These are phyloP conservation scores for Apodemia duryi DNA, from an alignment of 2,888 invertebrate species.

Conservation along the genomic window DNA sequence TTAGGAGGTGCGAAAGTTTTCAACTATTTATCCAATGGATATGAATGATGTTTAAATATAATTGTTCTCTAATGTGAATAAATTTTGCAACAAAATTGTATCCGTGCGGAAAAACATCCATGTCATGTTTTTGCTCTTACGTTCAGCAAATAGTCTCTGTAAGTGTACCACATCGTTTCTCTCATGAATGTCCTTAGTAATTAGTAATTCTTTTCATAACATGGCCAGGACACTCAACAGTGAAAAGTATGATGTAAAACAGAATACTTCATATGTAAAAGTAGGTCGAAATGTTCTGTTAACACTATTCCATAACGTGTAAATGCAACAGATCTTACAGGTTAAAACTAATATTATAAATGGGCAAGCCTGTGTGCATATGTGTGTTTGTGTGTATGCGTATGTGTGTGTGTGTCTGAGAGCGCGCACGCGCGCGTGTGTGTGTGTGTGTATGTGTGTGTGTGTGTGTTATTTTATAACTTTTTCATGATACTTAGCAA, in stretches of 20 bases:
- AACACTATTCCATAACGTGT: neutral
- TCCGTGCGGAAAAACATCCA: neutral
- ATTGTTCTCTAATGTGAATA: neutral
- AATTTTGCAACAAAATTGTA: neutral
- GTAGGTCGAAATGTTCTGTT: slow-evolving; percentile 1
- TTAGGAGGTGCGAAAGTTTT: neutral
- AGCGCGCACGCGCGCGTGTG: too few species aligned
- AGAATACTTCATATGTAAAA: slow-evolving; percentile 9
- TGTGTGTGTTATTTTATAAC: too few species aligned
- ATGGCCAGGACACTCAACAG: slow-evolving; percentile 5
- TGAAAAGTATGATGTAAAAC: slow-evolving; percentile 3
- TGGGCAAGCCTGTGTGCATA: too few species aligned
- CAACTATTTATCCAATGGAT: too few species aligned
- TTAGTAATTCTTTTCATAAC: slow-evolving; percentile 12
- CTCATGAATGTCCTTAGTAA: slow-evolving; percentile 7
- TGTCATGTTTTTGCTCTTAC: too few species aligned
- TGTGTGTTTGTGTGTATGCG: too few species aligned
- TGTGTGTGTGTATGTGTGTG: too few species aligned
- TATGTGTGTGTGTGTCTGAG: too few species aligned
- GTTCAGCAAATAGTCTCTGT: neutral
- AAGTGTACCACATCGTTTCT: slow-evolving; percentile 7
- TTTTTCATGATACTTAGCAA: too few species aligned
- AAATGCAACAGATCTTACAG: too few species aligned
- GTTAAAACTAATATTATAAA: too few species aligned
- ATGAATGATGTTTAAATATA: too few species aligned